Evolutionary conservation across 2,797 vertebrate species (phyloP), one percentile per base, ranked within the genome.

Genomic region (Pseudochirops corinnae): DNA sequence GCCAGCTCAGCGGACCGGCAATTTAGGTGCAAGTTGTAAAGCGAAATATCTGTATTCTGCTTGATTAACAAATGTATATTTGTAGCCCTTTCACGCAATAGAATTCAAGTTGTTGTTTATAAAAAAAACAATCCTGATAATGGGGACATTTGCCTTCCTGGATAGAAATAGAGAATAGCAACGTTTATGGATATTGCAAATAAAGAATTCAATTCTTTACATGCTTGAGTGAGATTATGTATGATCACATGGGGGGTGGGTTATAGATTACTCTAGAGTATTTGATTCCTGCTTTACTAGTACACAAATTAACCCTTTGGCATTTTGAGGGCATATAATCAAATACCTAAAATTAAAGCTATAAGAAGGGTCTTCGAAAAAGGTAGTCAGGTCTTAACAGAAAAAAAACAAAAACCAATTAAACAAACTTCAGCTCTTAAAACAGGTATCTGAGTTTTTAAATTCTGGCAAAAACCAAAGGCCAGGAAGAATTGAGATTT

Each of bases 161-260:
- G 97, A 97, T 99, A 99, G 98, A 98, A 98, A 97, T 98, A 98
- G 94, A 99, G 98, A 98, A 97, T 98, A 99, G 98, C 97, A 98
- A 98, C 98, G 91, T 99, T 99, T 98, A 98, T 99, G 98, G 98
- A 98, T 98, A 98, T 98, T 94, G 95, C 97, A 99, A 99, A 99
- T 99, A 99, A 99, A 99, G 96, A 99, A 98, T 99, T 99, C 98
- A 98, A 98, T 99, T 99, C 98, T 98, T 99, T 98, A 98, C 97
- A 95, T 98, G 95, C 98, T 98, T 98, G 98, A 99, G 98, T 99
- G 98, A 99, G 98, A 99, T 98, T 99, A 98, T 99, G 96, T 99
- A 97, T 99, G 98, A 98, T 91, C 28, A 90, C 90, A 96, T 0
- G 98, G 98, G 98, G 93, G 98, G 97, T 93, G 98, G 97, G 94